Evolutionary conservation across 35 echinoderm and acorn worm species (phyloP).

Genomic region (Heliocidaris tuberculata): DNA sequence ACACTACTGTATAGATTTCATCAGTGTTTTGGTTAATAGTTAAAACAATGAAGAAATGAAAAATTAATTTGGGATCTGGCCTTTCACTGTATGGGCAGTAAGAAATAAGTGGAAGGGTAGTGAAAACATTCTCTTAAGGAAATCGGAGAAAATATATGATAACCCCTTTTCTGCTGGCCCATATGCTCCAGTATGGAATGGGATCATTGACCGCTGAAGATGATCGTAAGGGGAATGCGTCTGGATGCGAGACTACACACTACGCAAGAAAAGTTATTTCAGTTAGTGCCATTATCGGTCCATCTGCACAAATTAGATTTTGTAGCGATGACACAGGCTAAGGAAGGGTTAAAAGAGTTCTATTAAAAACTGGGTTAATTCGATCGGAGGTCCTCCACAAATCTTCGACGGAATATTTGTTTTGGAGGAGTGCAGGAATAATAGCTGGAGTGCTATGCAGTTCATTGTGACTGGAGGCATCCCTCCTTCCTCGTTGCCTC

Average conservation of each 20-base stretch:
- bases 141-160: too few species aligned
- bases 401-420: background rate
- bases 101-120: too few species aligned
- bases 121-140: too few species aligned
- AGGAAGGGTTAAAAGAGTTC: background rate
- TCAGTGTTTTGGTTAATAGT: too few species aligned
- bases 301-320: constrained; percentile 11
- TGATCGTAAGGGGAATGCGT: background rate
- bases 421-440: background rate
- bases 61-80: too few species aligned
- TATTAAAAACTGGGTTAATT: constrained; percentile 17
- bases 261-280: constrained; percentile 3
- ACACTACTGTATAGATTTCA: too few species aligned
- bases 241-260: background rate
- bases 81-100: too few species aligned
- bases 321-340: background rate
- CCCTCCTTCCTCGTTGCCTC: background rate
- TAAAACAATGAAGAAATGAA: too few species aligned
- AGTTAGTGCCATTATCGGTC: background rate
- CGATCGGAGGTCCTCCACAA: background rate
- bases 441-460: background rate
- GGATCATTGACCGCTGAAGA: constrained; percentile 6
- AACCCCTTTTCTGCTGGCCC: too few species aligned
- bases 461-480: background rate
- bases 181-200: background rate